Percentiles rank a stretch among this genome's conserved stretches.
These are phyloP conservation scores for Meandrusa payeni DNA, from an alignment of 2,888 invertebrate genomes.

Conservation along the genomic window DNA sequence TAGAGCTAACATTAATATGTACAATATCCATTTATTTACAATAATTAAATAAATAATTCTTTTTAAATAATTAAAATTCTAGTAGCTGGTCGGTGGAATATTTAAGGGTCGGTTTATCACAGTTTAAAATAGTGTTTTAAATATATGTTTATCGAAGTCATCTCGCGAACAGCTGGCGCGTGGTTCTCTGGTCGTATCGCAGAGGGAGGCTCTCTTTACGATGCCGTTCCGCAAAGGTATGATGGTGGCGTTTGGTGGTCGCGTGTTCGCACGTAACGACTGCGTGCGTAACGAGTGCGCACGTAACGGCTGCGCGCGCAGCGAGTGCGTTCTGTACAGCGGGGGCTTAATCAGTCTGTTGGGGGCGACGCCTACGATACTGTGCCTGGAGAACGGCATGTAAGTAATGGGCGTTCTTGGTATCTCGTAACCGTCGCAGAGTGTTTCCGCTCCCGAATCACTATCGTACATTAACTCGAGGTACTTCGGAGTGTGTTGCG, in stretches of 20 bases:
- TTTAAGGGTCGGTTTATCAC: conserved; percentile 46
- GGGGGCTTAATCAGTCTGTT: conserved; percentile 58
- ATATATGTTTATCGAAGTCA: conserved; percentile 52
- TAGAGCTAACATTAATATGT: conserved; percentile 51
- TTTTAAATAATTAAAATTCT: conserved; percentile 44
- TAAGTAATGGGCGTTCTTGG: conserved; percentile 66
- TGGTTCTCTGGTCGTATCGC: conserved; percentile 43
- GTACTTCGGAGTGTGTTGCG: conserved; percentile 80
- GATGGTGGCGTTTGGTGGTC: conserved; percentile 69
- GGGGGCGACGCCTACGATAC: conserved; percentile 67
- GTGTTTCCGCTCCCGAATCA: conserved; percentile 59
- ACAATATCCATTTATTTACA: conserved; percentile 65
- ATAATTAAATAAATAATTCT: conserved; percentile 64
- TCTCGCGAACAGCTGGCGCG: conserved; percentile 37
- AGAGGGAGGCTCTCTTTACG: conserved; percentile 59
- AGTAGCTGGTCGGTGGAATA: conserved; percentile 62
- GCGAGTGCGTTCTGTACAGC: conserved; percentile 55
- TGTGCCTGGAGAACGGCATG: conserved; percentile 59
- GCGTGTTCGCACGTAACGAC: conserved; percentile 39
- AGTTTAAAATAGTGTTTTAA: conserved; percentile 74
- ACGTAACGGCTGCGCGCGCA: conserved; percentile 37
- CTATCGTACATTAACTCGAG: conserved; percentile 84
- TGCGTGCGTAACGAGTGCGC: conserved; percentile 14
- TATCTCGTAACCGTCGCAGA: conserved; percentile 83
- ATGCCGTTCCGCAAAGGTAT: conserved; percentile 61